These are phyloP conservation scores for Pocota personata DNA, from an alignment of 2,888 invertebrate species.

Conservation along the genomic window DNA sequence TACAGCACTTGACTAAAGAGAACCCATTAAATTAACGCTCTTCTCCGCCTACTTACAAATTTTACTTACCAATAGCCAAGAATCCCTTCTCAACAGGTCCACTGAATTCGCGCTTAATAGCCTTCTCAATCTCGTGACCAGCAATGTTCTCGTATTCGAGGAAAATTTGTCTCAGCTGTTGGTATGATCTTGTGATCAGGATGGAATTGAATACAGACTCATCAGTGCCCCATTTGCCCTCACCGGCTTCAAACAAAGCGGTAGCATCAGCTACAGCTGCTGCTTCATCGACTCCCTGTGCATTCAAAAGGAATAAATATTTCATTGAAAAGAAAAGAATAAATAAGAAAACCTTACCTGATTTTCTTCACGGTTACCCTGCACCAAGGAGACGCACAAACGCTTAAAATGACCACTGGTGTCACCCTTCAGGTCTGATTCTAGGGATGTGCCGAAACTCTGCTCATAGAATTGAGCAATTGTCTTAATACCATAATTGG, in stretches of 20 bases:
- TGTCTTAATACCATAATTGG: constrained; percentile 94
- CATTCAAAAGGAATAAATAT: background rate
- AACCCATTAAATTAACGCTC: constrained; percentile 9
- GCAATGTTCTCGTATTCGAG: constrained; percentile 92
- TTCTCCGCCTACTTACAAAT: background rate
- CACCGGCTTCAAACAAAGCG: constrained; percentile 89
- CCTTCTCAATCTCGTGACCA: constrained; percentile 92
- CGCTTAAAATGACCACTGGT: constrained; percentile 98
- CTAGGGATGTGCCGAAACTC: constrained; percentile 92
- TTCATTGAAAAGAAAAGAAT: background rate
- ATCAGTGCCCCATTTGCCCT: constrained; percentile 95
- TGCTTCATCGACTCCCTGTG: constrained; percentile 89
- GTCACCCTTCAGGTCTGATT: constrained; percentile 94
- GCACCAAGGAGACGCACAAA: constrained; percentile 92
- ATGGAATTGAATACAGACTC: constrained; percentile 94
- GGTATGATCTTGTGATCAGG: constrained; percentile 93
- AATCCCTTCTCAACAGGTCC: constrained; percentile 93
- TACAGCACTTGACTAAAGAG: constrained; percentile 91
- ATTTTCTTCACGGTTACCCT: constrained; percentile 95
- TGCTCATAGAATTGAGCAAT: constrained; percentile 92
- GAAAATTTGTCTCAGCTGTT: constrained; percentile 93
- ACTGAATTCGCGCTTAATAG: constrained; percentile 94
- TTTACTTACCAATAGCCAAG: constrained; percentile 90
- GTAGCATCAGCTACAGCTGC: constrained; percentile 93
- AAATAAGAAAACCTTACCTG: constrained; percentile 79